Percentiles rank a stretch among this genome's conserved stretches.
Evolutionary conservation across 2,113 vertebrate genomes (phyloP).

Genomic region (Struthio camelus): DNA sequence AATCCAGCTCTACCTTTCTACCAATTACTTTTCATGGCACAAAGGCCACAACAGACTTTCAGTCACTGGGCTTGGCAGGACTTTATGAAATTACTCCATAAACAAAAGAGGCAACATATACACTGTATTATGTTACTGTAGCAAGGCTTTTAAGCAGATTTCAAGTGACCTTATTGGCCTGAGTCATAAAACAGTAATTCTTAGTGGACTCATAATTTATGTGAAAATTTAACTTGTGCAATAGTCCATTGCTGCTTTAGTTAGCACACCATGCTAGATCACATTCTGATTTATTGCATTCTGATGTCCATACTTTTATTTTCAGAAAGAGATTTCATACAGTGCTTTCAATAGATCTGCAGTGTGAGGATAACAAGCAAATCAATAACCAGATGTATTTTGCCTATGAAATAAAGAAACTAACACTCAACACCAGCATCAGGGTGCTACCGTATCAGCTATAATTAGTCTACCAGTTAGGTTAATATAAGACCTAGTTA

Average conservation of each 20-base stretch:
- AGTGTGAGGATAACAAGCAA: not conserved
- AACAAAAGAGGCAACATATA: not conserved
- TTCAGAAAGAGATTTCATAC: not conserved
- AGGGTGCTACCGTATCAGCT: not conserved
- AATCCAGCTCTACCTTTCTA: not conserved
- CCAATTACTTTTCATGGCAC: not conserved
- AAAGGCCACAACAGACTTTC: not conserved
- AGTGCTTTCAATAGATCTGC: not conserved
- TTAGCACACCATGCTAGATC: not conserved
- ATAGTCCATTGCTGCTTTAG: not conserved
- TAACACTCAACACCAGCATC: not conserved
- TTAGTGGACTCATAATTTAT: not conserved
- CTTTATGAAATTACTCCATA: not conserved
- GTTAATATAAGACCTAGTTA: not conserved
- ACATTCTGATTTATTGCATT: not conserved
- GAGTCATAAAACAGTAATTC: not conserved
- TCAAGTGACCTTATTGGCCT: not conserved
- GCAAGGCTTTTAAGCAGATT: slow-evolving; percentile 11
- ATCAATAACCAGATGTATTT: not conserved
- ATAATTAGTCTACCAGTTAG: not conserved
- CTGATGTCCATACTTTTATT: not conserved
- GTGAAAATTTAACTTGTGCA: not conserved
- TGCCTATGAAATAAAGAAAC: not conserved
- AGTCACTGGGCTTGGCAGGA: not conserved
- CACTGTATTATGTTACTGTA: slow-evolving; percentile 5